A percentile compares a stretch with the other conserved stretches of the same genome.
Conservation (phyloP, 30 jellyfish, hydroid and myxozoan genomes). For the Hydractinia symbiolongicarpus region DNA sequence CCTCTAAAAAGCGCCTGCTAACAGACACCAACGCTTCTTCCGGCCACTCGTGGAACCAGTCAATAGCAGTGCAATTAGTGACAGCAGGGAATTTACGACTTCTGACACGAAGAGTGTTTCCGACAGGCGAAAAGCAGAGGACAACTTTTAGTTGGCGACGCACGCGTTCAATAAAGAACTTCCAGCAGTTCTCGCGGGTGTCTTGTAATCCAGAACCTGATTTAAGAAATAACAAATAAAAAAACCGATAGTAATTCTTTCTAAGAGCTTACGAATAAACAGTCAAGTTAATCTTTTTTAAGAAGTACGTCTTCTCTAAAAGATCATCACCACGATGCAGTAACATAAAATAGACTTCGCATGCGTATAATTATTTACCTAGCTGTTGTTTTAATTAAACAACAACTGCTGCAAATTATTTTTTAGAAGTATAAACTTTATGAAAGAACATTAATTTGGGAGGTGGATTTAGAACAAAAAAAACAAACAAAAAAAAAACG, state of each 20-base stretch:
- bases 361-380: too few species aligned
- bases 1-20: slow-evolving; percentile 83
- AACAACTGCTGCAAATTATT: neutral
- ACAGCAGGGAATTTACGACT: slow-evolving; percentile 97
- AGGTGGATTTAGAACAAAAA: neutral
- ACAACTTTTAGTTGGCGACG: slow-evolving; percentile 97
- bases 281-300: too few species aligned
- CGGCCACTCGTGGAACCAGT: slow-evolving; percentile 99
- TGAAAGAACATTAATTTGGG: neutral
- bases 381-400: too few species aligned
- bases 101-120: slow-evolving; percentile 83
- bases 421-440: neutral
- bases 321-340: too few species aligned
- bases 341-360: too few species aligned
- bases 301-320: too few species aligned
- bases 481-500: too few species aligned
- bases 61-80: slow-evolving; percentile 94
- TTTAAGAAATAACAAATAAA: neutral
- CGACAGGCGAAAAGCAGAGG: slow-evolving; percentile 97
- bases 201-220: slow-evolving; percentile 86
- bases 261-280: too few species aligned
- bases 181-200: slow-evolving; percentile 97
- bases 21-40: slow-evolving; percentile 97
- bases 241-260: neutral
- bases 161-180: slow-evolving; percentile 80